Conservation (phyloP, 2,888 invertebrate species). For the Epicampocera succincta region DNA sequence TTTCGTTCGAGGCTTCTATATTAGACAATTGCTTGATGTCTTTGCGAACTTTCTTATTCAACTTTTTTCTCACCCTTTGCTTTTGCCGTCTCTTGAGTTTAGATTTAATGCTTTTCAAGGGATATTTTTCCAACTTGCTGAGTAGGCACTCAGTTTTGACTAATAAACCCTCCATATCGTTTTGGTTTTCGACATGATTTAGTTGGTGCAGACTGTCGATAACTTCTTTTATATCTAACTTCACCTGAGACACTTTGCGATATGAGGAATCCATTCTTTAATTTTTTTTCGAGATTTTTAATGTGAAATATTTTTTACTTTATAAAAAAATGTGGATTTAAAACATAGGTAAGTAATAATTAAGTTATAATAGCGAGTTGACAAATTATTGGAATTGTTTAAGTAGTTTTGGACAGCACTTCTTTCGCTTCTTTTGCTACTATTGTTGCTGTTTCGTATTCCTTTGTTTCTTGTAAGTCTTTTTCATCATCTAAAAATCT, state of each 20-base stretch:
- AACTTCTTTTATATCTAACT: slow-evolving; percentile 58
- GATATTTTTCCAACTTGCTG: slow-evolving; percentile 44
- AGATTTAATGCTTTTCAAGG: slow-evolving; percentile 54
- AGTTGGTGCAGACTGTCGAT: slow-evolving; percentile 40
- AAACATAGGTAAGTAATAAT: slow-evolving; percentile 12
- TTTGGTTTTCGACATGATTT: slow-evolving; percentile 13
- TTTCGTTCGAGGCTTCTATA: neutral
- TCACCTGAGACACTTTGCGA: slow-evolving; percentile 51
- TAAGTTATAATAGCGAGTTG: slow-evolving; percentile 31
- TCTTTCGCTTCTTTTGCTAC: slow-evolving; percentile 86
- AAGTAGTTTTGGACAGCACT: slow-evolving; percentile 69
- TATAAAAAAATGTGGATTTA: slow-evolving; percentile 17
- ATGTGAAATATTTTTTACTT: slow-evolving; percentile 20
- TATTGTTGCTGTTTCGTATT: slow-evolving; percentile 86
- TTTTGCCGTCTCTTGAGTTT: slow-evolving; percentile 64
- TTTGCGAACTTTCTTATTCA: neutral
- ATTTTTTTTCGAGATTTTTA: slow-evolving; percentile 8
- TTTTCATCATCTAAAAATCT: slow-evolving; percentile 87
- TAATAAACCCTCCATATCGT: slow-evolving; percentile 62
- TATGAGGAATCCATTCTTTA: slow-evolving; percentile 18
- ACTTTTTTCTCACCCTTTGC: slow-evolving; percentile 25
- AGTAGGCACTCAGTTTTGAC: slow-evolving; percentile 60
- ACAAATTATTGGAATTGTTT: slow-evolving; percentile 19
- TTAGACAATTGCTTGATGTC: slow-evolving; percentile 26
- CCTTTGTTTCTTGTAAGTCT: slow-evolving; percentile 89